Evolutionary conservation across 2,113 vertebrate species (phyloP).

Genomic region (Rhizomys pruinosus): DNA sequence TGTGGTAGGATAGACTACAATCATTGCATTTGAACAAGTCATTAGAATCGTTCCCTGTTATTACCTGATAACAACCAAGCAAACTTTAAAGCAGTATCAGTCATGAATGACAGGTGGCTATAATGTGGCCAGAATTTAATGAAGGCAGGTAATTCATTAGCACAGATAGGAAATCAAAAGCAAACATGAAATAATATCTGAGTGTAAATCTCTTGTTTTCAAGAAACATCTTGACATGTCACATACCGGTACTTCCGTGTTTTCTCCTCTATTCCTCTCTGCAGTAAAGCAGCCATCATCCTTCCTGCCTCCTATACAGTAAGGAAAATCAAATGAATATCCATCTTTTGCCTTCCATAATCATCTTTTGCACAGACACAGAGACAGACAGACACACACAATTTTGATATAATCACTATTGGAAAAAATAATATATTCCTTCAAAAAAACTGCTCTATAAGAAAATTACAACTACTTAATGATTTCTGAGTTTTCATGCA

Average conservation of each 20-base stretch:
- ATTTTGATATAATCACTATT: not conserved
- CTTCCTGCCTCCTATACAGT: not conserved
- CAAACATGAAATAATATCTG: not conserved
- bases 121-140: not conserved
- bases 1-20: not conserved
- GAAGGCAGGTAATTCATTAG: not conserved
- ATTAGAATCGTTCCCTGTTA: not conserved
- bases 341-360: not conserved
- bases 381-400: not conserved
- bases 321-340: not conserved
- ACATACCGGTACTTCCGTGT: not conserved
- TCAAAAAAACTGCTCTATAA: not conserved
- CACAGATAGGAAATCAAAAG: no score
- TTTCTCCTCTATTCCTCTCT: rapidly evolving
- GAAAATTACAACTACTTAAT: not conserved
- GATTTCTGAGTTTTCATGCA: not conserved
- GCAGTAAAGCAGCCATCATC: not conserved
- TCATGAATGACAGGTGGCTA: not conserved
- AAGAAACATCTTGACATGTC: not conserved
- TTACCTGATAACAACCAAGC: not conserved
- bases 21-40: not conserved
- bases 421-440: not conserved
- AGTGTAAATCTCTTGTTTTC: not conserved
- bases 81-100: not conserved
- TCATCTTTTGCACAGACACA: not conserved